Base-by-base conservation (phyloP, 2,797 vertebrate genomes). In the Thunnus albacares region DNA sequence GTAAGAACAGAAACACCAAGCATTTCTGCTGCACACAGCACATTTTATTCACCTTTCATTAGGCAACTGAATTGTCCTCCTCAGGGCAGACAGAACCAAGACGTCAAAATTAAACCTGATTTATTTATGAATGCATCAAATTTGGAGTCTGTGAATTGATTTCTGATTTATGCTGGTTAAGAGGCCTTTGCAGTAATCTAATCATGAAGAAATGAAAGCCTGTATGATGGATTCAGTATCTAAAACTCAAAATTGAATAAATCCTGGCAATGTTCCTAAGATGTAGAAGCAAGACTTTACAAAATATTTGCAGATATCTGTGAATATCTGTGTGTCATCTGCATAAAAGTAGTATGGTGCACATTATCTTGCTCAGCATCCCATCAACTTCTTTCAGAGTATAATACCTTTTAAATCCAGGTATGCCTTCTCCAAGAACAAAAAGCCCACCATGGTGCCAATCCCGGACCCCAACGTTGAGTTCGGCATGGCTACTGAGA, bases 401-500 rank as follows among this genome's bases (percentile, higher is more conserved):
- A 15, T 65, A 33, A 33, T 35, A 20, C 22, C 5, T 60, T 60
- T 38, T 60, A 12, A 38, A 49, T 49, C 15, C 59, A 91, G 45
- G 17, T 49, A 49, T 17, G 45, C 45, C 45, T 49, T 49, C 45
- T 49, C 45, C 45, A 49, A 49, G 45, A 49, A 49, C 45, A 18
- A 49, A 10, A 10, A 49, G 45, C 45, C 45, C 52, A 91, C 90
- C 69, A 41, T 91, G 68, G 63, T 77, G 30, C 84, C 88, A 8
- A 78, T 86, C 57, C 90, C 90, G 13, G 73, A 91, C 72, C 4
- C 71, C 55, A 90, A 60, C 1, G 51, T 84, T 20, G 3, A 75
- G 30, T 84, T 91, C 14, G 90, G 90, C 17, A 24, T 0, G 30
- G 88, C 90, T 63, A 22, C 68, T 0, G 64, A 90, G 81, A 90